These are phyloP conservation scores for Augochlora pura DNA, from an alignment of 1,140 invertebrate genomes.

Conservation along the genomic window DNA sequence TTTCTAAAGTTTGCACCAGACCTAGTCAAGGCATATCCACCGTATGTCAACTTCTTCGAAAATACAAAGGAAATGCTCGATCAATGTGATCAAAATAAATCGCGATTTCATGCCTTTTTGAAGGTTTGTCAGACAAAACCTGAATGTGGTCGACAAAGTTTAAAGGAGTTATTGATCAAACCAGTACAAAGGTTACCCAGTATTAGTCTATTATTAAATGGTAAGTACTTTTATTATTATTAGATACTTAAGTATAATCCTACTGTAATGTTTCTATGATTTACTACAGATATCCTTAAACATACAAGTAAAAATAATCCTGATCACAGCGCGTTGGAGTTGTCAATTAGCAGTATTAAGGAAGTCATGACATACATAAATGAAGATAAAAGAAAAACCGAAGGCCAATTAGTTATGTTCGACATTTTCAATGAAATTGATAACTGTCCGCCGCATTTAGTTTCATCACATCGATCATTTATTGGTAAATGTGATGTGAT, in stretches of 20 bases:
- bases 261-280: constrained; percentile 5
- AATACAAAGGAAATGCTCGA: constrained; percentile 96
- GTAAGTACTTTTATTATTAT: constrained; percentile 80
- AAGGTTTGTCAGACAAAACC: constrained; percentile 95
- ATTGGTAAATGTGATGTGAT: constrained; percentile 93
- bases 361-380: constrained; percentile 98
- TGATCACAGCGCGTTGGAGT: constrained; percentile 91
- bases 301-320: constrained; percentile 92
- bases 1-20: constrained; percentile 91
- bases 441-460: constrained; percentile 95
- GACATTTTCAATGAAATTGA: constrained; percentile 99
- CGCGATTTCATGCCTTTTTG: constrained; percentile 98
- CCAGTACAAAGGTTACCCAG: constrained; percentile 98
- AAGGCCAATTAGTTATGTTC: constrained; percentile 96
- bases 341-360: constrained; percentile 92
- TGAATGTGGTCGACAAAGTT: constrained; percentile 96
- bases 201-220: constrained; percentile 95
- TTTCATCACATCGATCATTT: constrained; percentile 95
- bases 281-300: constrained; percentile 92
- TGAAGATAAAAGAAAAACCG: constrained; percentile 97
- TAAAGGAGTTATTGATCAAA: constrained; percentile 96
- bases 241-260: background rate
- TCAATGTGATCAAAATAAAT: constrained; percentile 94
- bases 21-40: constrained; percentile 96
- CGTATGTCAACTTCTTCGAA: constrained; percentile 98